Base-by-base conservation (phyloP, 2,888 invertebrate genomes). In the Scaptodrosophila latifasciaeformis region DNA sequence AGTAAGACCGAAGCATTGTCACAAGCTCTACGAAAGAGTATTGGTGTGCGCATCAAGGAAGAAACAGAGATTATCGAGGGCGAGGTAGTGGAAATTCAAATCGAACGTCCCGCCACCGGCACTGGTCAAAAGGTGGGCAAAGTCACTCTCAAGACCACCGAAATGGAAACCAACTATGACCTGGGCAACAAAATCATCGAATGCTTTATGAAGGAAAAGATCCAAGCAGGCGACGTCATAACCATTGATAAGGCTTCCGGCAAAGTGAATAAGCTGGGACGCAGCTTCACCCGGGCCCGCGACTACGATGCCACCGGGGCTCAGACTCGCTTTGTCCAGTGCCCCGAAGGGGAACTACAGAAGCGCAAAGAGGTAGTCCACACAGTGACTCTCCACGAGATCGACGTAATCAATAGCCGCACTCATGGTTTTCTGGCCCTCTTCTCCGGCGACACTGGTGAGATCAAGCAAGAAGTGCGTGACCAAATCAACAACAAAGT, bases 91-190 rank as follows among this genome's bases (percentile, higher is more conserved):
- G 97, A 98, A 78, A 93, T 99, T 40, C 96, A 97, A 84, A 94
- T 99, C 21, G 99, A 99, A 82, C 89, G 97, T 15, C 97, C 97
- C 0, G 97, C 96, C 0, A 93, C 96, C 0, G 97, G 96, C 17
- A 91, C 93, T 10, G 95, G 95, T 0, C 87, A 87, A 43, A 87
- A 87, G 85, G 92, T 96, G 39, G 98, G 98, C 1, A 96, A 99
- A 77, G 83, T 99, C 29, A 99, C 98, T 0, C 88, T 99, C 40
- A 99, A 99, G 88, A 99, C 99, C 0, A 99, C 98, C 0, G 99
- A 99, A 86, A 99, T 99, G 99, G 99, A 99, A 87, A 99, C 99
- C 0, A 94, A 98, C 63, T 99, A 99, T 84, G 99, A 99, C 85
- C 89, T 99, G 84, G 99, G 99, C 1, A 93, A 94, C 46, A 99